A percentile compares a stretch with the other conserved stretches of the same genome.
Evolutionary conservation across 2,797 vertebrate species (phyloP).

Genomic region (Margarornis squamiger): DNA sequence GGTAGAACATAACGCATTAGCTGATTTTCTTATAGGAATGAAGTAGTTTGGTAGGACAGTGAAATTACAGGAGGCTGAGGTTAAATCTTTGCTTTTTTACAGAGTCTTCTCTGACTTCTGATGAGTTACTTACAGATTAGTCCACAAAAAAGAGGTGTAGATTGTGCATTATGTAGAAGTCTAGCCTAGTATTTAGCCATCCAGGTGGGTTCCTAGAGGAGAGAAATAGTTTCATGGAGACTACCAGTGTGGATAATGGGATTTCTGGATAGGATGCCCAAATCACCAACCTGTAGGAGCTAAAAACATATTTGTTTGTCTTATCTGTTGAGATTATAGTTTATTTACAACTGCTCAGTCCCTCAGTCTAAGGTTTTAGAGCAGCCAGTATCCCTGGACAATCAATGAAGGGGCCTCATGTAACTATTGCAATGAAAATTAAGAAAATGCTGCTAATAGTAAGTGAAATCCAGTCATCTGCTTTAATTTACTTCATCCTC

Average conservation of each 20-base stretch:
- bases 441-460: neutral
- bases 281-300: neutral
- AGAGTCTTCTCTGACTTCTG: neutral
- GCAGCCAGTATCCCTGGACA: neutral
- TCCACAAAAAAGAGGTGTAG: neutral
- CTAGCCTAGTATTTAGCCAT: neutral
- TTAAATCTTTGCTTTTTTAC: neutral
- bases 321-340: neutral
- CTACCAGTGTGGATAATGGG: neutral
- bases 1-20: neutral
- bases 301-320: neutral
- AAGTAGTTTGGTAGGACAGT: neutral
- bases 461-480: neutral
- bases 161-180: neutral
- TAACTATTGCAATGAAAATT: neutral
- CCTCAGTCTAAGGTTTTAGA: neutral
- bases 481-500: neutral
- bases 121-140: neutral
- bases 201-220: neutral
- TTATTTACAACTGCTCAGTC: neutral
- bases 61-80: neutral
- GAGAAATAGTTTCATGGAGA: neutral
- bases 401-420: accelerated
- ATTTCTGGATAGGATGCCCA: neutral
- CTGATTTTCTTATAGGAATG: neutral